Evolutionary conservation across 1,140 invertebrate genomes (phyloP), one percentile per base, ranked within the genome.

Genomic region (Dinoponera quadriceps): DNA sequence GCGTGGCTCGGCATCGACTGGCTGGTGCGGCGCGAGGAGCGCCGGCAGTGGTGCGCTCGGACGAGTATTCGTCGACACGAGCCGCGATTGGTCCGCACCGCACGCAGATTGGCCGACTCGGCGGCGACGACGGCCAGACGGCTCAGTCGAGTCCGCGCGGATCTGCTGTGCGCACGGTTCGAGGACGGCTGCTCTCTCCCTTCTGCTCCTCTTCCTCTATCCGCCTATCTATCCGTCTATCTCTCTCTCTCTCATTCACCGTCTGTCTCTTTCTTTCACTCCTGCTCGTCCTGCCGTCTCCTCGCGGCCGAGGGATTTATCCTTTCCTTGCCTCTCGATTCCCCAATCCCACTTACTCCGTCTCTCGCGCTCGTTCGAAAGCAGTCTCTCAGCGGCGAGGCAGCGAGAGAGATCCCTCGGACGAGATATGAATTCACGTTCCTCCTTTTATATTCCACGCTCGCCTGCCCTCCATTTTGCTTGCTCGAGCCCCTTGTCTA

Each of bases 371-470:
- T 77, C 83, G 72, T 90, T 90, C 90, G 93, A 93, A 93, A 93
- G 94, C 90, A 93, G 92, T 93, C 92, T 93, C 93, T 94, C 93
- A 93, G 90, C 93, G 90, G 91, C 91, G 92, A 92, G 91, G 89
- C 92, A 92, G 91, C 92, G 88, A 94, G 93, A 94, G 89, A 94
- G 93, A 94, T 94, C 92, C 90, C 91, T 90, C 88, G 92, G 91
- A 92, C 92, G 92, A 94, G 93, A 94, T 94, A 94, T 93, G 92
- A 92, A 92, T 92, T 91, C 90, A 91, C 85, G 89, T 90, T 92
- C 86, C 89, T 93, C 91, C 92, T 94, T 94, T 93, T 94, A 94
- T 94, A 94, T 94, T 93, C 92, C 91, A 93, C 93, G 93, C 92
- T 93, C 90, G 92, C 91, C 93, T 92, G 92, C 90, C 92, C 92